Conservation (phyloP, 2,888 invertebrate genomes). For the Cosmia pyralina region DNA sequence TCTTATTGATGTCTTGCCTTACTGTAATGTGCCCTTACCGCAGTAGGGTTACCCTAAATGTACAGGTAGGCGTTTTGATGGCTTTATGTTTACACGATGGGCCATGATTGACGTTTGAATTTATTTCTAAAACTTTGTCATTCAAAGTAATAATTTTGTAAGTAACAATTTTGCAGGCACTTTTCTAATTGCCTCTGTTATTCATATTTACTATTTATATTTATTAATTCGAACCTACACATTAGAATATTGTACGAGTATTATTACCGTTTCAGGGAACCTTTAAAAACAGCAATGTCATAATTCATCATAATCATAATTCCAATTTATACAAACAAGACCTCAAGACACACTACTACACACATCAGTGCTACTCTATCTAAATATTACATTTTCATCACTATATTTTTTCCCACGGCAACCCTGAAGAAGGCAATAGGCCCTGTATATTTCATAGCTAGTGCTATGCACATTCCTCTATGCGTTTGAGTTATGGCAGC, state of each 20-base stretch:
- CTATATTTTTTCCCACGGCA: slow-evolving; percentile 35
- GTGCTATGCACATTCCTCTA: slow-evolving; percentile 42
- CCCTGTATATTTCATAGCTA: slow-evolving; percentile 48
- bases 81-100: slow-evolving; percentile 5
- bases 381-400: slow-evolving; percentile 23
- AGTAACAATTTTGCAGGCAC: no score
- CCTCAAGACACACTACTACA: neutral
- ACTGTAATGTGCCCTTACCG: slow-evolving; percentile 36
- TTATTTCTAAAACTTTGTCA: neutral
- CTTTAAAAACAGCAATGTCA: neutral
- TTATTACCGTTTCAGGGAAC: no score
- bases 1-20: slow-evolving; percentile 46
- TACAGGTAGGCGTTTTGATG: slow-evolving; percentile 24
- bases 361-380: slow-evolving; percentile 22
- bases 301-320: neutral
- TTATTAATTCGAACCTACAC: no score
- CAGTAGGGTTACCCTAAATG: slow-evolving; percentile 38
- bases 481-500: slow-evolving; percentile 55
- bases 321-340: neutral
- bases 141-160: no score
- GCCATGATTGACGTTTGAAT: slow-evolving; percentile 20
- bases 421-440: slow-evolving; percentile 37
- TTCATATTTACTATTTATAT: no score
- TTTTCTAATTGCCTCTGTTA: no score
- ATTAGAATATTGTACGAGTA: no score